These are phyloP conservation scores for Leucozona laternaria DNA, from an alignment of 2,888 invertebrate genomes.

Conservation along the genomic window DNA sequence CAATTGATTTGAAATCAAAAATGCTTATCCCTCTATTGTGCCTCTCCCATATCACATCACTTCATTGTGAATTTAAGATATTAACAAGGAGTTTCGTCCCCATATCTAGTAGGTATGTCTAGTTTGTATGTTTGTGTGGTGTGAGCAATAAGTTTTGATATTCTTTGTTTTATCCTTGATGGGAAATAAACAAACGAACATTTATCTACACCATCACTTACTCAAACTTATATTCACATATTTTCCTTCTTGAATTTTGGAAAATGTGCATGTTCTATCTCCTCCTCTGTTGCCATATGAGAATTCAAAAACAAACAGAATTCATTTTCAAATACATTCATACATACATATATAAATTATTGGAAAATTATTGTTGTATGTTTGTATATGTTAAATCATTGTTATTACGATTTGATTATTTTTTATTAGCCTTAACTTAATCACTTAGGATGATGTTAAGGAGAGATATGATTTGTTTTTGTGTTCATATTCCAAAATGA, in stretches of 20 bases:
- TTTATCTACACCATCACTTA: background rate
- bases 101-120: background rate
- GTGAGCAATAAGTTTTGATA: slow-evolving; percentile 11
- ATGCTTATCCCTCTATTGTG: background rate
- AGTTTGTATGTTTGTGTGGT: background rate
- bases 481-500: background rate
- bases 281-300: background rate
- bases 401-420: slow-evolving; percentile 12
- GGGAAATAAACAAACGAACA: slow-evolving; percentile 2
- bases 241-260: background rate
- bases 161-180: slow-evolving; percentile 11
- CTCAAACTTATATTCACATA: background rate
- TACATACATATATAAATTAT: background rate
- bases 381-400: slow-evolving; percentile 1
- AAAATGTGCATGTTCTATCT: background rate
- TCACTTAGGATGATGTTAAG: background rate
- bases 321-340: slow-evolving; percentile 8
- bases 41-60: background rate
- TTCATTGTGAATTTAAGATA: slow-evolving; percentile 15
- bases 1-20: slow-evolving; percentile 26
- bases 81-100: slow-evolving; percentile 8
- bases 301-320: slow-evolving; percentile 1
- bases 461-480: background rate
- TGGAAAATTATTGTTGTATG: background rate
- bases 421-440: slow-evolving; percentile 16